These are phyloP conservation scores for Brotula barbata DNA, from an alignment of 2,797 vertebrate genomes.

Conservation along the genomic window DNA sequence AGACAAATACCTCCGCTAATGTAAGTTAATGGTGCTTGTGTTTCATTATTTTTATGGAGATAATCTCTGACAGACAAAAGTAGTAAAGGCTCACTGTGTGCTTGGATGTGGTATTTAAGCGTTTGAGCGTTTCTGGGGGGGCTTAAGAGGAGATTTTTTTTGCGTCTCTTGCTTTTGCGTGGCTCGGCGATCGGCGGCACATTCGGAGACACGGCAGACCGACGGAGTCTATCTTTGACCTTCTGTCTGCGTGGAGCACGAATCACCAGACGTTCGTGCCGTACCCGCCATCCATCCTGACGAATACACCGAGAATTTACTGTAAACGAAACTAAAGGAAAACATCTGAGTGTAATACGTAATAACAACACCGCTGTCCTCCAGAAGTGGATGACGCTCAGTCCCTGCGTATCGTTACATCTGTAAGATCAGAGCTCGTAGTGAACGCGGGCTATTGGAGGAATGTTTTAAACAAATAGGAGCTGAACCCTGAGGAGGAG, in stretches of 20 bases:
- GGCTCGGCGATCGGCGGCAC: slow-evolving; percentile 38
- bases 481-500: too few relatives aligned
- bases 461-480: too few relatives aligned
- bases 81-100: too few relatives aligned
- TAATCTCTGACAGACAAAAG: too few relatives aligned
- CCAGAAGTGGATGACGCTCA: too few relatives aligned
- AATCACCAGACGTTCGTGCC: slow-evolving; percentile 3
- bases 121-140: slow-evolving; percentile 19
- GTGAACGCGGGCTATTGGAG: too few relatives aligned
- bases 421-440: too few relatives aligned
- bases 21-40: too few relatives aligned
- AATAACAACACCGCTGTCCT: not conserved
- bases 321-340: slow-evolving; percentile 4
- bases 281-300: not conserved
- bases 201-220: slow-evolving; percentile 22
- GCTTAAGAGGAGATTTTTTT: slow-evolving; percentile 24
- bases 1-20: too few relatives aligned
- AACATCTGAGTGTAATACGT: not conserved
- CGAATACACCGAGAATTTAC: slow-evolving; percentile 5
- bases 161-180: slow-evolving; percentile 27
- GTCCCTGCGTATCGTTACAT: too few relatives aligned
- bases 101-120: too few relatives aligned
- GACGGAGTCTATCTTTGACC: slow-evolving; percentile 35
- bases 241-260: slow-evolving; percentile 1
- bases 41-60: too few relatives aligned